Conservation (phyloP, 2,797 vertebrate genomes). For the Manis crassicaudata region DNA sequence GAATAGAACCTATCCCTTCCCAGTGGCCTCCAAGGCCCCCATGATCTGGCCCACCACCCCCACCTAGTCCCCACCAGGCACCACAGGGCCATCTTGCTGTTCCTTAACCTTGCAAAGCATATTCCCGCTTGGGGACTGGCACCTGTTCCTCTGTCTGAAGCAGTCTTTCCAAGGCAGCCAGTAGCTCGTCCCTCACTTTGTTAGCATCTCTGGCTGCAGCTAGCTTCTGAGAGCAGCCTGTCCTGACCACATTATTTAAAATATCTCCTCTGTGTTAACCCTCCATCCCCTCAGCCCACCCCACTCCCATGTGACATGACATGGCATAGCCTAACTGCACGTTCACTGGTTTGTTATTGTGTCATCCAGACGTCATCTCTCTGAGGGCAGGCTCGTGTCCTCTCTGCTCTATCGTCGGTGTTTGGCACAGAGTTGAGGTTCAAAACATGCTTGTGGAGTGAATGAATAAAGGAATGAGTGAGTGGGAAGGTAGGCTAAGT, state of each 20-base stretch:
- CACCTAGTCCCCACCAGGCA: accelerated
- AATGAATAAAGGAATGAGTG: neutral
- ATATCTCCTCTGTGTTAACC: neutral
- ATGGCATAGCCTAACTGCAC: neutral
- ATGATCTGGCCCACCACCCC: neutral
- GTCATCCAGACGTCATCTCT: neutral
- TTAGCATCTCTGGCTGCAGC: neutral
- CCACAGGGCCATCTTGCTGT: accelerated
- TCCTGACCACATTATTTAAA: neutral
- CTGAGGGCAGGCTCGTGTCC: neutral
- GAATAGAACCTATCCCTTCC: neutral
- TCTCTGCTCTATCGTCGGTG: neutral
- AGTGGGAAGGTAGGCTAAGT: neutral
- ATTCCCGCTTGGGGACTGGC: neutral
- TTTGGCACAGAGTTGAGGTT: neutral
- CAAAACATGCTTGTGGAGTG: neutral
- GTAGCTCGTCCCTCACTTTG: neutral
- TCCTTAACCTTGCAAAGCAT: neutral
- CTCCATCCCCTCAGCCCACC: too few species aligned
- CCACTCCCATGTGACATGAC: neutral
- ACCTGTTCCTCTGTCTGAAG: neutral
- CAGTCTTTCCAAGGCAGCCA: accelerated
- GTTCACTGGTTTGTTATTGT: neutral
- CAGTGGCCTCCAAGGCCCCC: neutral
- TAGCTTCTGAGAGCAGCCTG: neutral